phyloP scores from a whole-genome alignment of 2,888 invertebrate genomes.

The Hypercompe scribonia region DNA sequence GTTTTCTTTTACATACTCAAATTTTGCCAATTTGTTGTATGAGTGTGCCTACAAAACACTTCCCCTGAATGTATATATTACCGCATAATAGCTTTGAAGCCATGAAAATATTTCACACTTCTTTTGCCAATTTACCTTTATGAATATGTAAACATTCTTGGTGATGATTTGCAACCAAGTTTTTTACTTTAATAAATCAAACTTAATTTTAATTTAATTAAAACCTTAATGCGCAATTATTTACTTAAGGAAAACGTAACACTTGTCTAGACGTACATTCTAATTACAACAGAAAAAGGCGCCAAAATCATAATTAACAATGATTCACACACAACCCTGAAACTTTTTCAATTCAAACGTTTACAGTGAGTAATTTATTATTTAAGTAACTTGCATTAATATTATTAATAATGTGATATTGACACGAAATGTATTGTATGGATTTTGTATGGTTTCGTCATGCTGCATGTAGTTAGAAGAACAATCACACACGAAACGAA shows the following conservation, averaged over 20 bases:
- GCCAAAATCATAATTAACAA: conserved; percentile 36
- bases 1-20: no score
- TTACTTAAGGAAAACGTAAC: conserved; percentile 6
- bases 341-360: conserved; percentile 34
- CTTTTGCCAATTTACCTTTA: background rate
- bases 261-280: conserved; percentile 30
- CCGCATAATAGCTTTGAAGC: background rate
- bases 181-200: background rate
- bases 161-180: background rate
- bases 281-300: conserved; percentile 34
- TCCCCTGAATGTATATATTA: background rate
- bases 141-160: background rate
- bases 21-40: no score
- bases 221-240: conserved; percentile 20
- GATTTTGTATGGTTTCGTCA: conserved; percentile 41
- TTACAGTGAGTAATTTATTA: conserved; percentile 36
- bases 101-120: background rate
- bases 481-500: conserved; percentile 56
- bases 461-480: conserved; percentile 57
- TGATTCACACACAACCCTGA: conserved; percentile 36
- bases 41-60: background rate
- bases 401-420: conserved; percentile 49
- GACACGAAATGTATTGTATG: conserved; percentile 47
- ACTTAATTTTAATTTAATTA: conserved; percentile 11
- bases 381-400: conserved; percentile 49